Base-by-base conservation (phyloP, 2,797 vertebrate species). In the Argya squamiceps region DNA sequence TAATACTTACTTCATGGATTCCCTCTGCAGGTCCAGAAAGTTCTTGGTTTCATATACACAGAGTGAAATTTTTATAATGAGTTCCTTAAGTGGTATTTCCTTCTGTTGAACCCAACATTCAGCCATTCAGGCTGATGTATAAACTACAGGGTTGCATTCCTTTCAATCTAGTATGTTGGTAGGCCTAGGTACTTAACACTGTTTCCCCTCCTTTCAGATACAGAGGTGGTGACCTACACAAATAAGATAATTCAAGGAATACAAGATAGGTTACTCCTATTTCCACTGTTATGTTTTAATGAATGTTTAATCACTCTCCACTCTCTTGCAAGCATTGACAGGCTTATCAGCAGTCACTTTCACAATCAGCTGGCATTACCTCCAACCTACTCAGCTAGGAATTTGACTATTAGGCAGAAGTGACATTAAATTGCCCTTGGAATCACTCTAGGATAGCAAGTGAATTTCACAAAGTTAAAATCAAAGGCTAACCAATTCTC, bases 141-240 rank as follows among this genome's bases (percentile, higher is more conserved):
- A n/a, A 79, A 73, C 12, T 46, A 4, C 22, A 44, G 17, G 2
- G 23, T 41, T 9, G 0, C 1, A 0, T 84, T 91, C 56, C 71
- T 89, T 85, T 91, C 58, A 70, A 56, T 70, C 26, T 18, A 9
- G 3, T 27, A 4, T 9, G 15, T 74, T 67, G 41, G 59, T 36
- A 23, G 60, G 22, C 39, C 18, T 24, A 13, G 47, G 19, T 44
- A 21, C 55, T 68, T 56, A 41, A 22, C 34, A 3, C 29, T 15
- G 18, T 34, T 58, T 84, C 74, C 36, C 70, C 13, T 93, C 23
- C 70, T 92, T 84, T 78, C 62, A 86, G 52, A 75, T 41, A 50
- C 27, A n/a, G 63, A 34, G 7, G 9, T 50, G 62, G 20, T 84
- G 88, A 75, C 82, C 24, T 62, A 39, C 27, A 78, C 36, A 80